Evolutionary conservation across 1,140 invertebrate species (phyloP).

Genomic region (Agrypnia vestita): DNA sequence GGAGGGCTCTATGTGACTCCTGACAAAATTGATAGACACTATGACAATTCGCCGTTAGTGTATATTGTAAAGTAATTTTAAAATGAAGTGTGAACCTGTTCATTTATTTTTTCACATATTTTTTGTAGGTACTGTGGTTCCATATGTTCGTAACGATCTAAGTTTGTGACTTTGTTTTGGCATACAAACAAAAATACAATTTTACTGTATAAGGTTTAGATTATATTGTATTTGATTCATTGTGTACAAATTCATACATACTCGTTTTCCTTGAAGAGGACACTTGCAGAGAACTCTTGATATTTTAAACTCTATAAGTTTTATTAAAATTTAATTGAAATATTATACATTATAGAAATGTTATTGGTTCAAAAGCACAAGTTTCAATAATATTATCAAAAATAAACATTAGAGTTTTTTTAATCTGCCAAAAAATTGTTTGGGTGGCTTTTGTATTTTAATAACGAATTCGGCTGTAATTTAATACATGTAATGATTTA

Average conservation of each 20-base stretch:
- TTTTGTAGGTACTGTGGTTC: constrained; percentile 38
- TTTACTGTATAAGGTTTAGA: constrained; percentile 25
- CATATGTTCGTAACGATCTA: constrained; percentile 12
- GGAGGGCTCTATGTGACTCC: constrained; percentile 16
- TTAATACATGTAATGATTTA: too few species aligned
- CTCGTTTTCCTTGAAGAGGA: too few species aligned
- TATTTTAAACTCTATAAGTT: too few species aligned
- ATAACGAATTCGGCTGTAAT: constrained; percentile 14
- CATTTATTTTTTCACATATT: constrained; percentile 46
- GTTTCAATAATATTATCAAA: too few species aligned
- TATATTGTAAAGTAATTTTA: constrained; percentile 46
- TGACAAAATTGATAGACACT: constrained; percentile 33
- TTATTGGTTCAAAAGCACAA: too few species aligned
- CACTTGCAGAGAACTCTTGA: too few species aligned
- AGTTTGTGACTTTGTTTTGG: constrained; percentile 6
- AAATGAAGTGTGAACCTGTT: constrained; percentile 42
- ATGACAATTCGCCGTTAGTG: constrained; percentile 41
- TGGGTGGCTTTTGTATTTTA: background rate
- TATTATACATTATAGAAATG: too few species aligned
- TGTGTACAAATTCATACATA: background rate
- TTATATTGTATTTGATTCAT: constrained; percentile 23
- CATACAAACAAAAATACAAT: constrained; percentile 13
- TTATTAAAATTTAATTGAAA: too few species aligned
- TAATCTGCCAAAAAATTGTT: too few species aligned
- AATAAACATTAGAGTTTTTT: too few species aligned